phyloP scores from a whole-genome alignment of 2,888 invertebrate species.

The Hypomecis atomaria region DNA sequence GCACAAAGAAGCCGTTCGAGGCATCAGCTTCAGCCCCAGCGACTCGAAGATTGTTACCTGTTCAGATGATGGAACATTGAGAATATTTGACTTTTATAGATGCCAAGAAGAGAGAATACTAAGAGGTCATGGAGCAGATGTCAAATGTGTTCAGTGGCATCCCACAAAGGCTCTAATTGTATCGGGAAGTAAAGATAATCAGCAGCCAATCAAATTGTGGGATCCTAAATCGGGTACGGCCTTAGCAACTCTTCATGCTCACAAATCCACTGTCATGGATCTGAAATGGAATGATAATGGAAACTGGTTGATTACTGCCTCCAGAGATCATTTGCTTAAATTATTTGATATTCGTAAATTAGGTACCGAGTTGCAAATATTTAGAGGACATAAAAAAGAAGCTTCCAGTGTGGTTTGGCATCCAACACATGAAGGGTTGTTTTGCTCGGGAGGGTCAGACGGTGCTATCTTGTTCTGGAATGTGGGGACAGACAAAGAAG shows the following conservation, averaged over 20 bases:
- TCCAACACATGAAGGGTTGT: slow-evolving; percentile 98
- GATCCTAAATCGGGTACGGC: slow-evolving; percentile 98
- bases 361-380: slow-evolving; percentile 97
- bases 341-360: slow-evolving; percentile 98
- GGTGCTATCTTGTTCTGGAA: slow-evolving; percentile 99
- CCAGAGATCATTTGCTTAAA: slow-evolving; percentile 98
- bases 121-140: slow-evolving; percentile 98
- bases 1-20: slow-evolving; percentile 99
- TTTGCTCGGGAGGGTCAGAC: slow-evolving; percentile 99
- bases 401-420: slow-evolving; percentile 99
- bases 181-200: slow-evolving; percentile 99
- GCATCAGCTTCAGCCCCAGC: slow-evolving; percentile 99
- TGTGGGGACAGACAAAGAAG: slow-evolving; percentile 98
- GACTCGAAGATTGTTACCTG: slow-evolving; percentile 99
- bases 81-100: slow-evolving; percentile 99
- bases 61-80: slow-evolving; percentile 99
- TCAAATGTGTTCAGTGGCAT: slow-evolving; percentile 99
- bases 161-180: slow-evolving; percentile 98
- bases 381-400: slow-evolving; percentile 99
- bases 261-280: slow-evolving; percentile 99
- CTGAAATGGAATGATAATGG: slow-evolving; percentile 99
- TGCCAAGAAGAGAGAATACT: slow-evolving; percentile 98
- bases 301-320: slow-evolving; percentile 99
- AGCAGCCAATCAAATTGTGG: slow-evolving; percentile 99
- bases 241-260: slow-evolving; percentile 98